These are phyloP conservation scores for Percopsis transmontana DNA, from an alignment of 2,113 vertebrate genomes.

Conservation along the genomic window DNA sequence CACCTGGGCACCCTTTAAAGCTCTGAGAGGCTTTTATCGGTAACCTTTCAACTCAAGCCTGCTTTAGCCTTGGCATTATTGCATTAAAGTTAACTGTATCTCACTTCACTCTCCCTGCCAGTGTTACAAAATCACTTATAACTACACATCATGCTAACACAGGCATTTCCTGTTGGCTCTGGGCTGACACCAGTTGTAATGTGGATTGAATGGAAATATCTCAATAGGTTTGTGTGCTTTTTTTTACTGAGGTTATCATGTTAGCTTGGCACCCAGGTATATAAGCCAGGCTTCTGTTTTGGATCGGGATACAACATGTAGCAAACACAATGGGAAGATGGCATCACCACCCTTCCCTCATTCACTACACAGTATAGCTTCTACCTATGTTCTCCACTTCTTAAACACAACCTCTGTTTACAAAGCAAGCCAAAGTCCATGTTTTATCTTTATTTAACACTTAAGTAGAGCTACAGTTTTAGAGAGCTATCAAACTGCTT, in stretches of 20 bases:
- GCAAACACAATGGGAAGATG: slow-evolving; percentile 43
- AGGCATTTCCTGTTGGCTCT: no score
- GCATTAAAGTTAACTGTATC: background rate
- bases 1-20: slow-evolving; percentile 16
- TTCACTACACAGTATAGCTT: slow-evolving; percentile 31
- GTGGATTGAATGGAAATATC: background rate
- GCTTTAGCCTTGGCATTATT: background rate
- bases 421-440: slow-evolving; percentile 76
- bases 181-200: background rate
- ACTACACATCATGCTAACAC: no score
- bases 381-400: slow-evolving; percentile 34
- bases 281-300: slow-evolving; percentile 37
- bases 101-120: no score
- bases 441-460: slow-evolving; percentile 48
- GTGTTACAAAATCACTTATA: no score
- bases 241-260: background rate
- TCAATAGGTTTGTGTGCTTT: background rate
- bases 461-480: slow-evolving; percentile 22
- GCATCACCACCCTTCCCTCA: slow-evolving; percentile 17
- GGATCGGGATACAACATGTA: slow-evolving; percentile 59
- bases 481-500: slow-evolving; percentile 25
- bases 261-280: slow-evolving; percentile 20
- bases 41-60: background rate
- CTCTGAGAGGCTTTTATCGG: background rate
- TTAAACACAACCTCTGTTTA: slow-evolving; percentile 59